Conservation (phyloP, 2,113 vertebrate genomes). For the Trichomycterus rosablanca region DNA sequence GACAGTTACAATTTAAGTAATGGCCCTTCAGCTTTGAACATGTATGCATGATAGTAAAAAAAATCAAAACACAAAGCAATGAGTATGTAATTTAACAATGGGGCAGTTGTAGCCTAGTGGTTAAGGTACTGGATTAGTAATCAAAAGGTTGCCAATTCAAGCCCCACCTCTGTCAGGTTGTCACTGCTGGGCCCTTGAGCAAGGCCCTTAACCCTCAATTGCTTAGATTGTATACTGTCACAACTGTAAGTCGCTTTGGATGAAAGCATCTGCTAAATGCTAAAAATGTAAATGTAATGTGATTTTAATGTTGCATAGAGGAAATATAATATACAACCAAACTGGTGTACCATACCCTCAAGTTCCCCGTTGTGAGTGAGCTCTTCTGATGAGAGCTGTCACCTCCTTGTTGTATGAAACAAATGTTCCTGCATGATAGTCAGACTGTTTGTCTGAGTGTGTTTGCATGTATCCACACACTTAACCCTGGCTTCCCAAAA, state of each 20-base stretch:
- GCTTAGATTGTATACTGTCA: too few relatives aligned
- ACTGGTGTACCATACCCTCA: slow-evolving; percentile 47
- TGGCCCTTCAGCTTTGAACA: slow-evolving; percentile 45
- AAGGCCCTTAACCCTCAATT: too few relatives aligned
- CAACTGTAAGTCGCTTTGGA: too few relatives aligned
- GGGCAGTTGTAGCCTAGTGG: too few relatives aligned
- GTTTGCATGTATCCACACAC: slow-evolving; percentile 35
- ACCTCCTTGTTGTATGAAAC: slow-evolving; percentile 66
- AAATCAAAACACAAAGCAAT: slow-evolving; percentile 48
- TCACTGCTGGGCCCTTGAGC: too few relatives aligned
- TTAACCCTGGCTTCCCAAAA: slow-evolving; percentile 61
- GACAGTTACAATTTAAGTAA: slow-evolving; percentile 37
- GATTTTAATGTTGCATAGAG: slow-evolving; percentile 39
- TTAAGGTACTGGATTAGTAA: too few relatives aligned
- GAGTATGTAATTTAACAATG: too few relatives aligned
- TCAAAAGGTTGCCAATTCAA: too few relatives aligned
- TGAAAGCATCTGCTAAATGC: too few relatives aligned
- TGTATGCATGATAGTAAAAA: slow-evolving; percentile 46
- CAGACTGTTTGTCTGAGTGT: slow-evolving; percentile 43
- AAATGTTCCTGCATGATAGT: slow-evolving; percentile 58
- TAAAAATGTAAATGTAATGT: slow-evolving; percentile 56
- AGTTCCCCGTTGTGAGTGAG: slow-evolving; percentile 46
- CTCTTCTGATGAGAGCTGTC: slow-evolving; percentile 71
- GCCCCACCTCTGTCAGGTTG: too few relatives aligned
- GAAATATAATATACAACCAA: slow-evolving; percentile 59